phyloP scores from a whole-genome alignment of 1,140 invertebrate species.

The Dreissena rostriformis region DNA sequence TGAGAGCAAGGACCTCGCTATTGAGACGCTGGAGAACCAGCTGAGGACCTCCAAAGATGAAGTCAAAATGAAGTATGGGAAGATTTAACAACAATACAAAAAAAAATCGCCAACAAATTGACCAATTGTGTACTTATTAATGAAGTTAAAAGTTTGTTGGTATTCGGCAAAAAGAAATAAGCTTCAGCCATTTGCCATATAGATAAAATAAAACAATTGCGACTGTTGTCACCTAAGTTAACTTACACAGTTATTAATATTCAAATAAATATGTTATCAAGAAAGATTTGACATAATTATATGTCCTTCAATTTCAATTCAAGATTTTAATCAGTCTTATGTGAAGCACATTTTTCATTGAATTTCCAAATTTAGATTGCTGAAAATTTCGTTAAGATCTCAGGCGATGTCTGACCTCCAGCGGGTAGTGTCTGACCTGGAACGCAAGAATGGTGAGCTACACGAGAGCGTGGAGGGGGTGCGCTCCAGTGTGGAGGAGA shows the following conservation, averaged over 20 bases:
- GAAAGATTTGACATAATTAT: too few species aligned
- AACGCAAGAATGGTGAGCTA: constrained; percentile 42
- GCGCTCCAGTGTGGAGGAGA: constrained; percentile 49
- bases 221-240: too few species aligned
- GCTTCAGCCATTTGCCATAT: too few species aligned
- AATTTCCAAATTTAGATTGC: not conserved
- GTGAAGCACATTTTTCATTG: not conserved
- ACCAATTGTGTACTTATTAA: too few species aligned
- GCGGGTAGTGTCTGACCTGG: constrained; percentile 29
- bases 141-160: too few species aligned
- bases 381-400: not conserved
- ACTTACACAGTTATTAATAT: too few species aligned
- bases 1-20: constrained; percentile 72
- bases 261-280: too few species aligned
- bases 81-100: not conserved
- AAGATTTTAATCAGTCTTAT: not conserved
- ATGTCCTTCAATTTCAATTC: too few species aligned
- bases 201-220: too few species aligned
- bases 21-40: constrained; percentile 71
- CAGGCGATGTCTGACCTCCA: constrained; percentile 53
- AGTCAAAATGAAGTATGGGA: constrained; percentile 62
- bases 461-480: constrained; percentile 43
- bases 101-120: too few species aligned
- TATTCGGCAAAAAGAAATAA: too few species aligned
- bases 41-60: constrained; percentile 65